phyloP scores from a whole-genome alignment of 1,140 invertebrate genomes.

The Luehdorfia chinensis region DNA sequence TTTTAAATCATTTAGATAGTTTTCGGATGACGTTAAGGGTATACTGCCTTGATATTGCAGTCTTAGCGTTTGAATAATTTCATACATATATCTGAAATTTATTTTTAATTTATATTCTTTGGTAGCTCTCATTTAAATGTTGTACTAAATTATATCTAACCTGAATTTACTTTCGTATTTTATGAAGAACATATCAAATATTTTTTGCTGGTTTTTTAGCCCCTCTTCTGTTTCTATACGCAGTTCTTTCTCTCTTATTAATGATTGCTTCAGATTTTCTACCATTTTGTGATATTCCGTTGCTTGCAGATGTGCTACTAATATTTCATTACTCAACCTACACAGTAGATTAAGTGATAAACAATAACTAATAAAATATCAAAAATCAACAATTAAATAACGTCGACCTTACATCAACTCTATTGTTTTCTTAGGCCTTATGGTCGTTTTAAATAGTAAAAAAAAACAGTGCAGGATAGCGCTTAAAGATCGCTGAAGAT shows the following conservation, averaged over 20 bases:
- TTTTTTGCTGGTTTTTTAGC: conserved; percentile 49
- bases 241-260: conserved; percentile 60
- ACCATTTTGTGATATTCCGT: conserved; percentile 57
- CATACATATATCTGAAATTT: conserved; percentile 55
- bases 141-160: conserved; percentile 32
- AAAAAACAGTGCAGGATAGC: too few species aligned
- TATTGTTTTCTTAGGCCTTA: too few species aligned
- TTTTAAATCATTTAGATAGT: conserved; percentile 47
- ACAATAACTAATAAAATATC: too few species aligned
- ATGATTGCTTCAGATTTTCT: conserved; percentile 46
- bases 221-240: conserved; percentile 57
- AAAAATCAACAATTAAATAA: too few species aligned
- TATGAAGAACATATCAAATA: conserved; percentile 54
- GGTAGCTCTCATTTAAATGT: conserved; percentile 2
- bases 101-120: not conserved
- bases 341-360: conserved; percentile 15
- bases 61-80: conserved; percentile 52
- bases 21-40: conserved; percentile 58
- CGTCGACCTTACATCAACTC: too few species aligned
- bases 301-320: conserved; percentile 61
- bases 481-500: too few species aligned
- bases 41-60: conserved; percentile 66
- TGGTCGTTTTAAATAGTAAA: too few species aligned
- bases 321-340: conserved; percentile 66
- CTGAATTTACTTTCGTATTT: conserved; percentile 62